Evolutionary conservation across 2,797 vertebrate species (phyloP), one percentile per base, ranked within the genome.

Genomic region (Florisuga fusca): DNA sequence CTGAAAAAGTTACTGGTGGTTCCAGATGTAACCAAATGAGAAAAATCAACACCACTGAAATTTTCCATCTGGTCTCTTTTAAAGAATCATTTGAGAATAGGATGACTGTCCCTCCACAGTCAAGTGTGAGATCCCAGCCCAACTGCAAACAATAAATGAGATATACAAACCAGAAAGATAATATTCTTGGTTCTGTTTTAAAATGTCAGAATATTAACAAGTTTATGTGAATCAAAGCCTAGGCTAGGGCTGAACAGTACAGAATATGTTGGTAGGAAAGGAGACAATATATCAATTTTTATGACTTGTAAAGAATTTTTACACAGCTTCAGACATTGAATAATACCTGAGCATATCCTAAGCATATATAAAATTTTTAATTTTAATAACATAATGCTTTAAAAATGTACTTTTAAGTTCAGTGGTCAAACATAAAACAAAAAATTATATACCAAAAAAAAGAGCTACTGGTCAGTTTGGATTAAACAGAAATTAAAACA

Each of bases 391-490:
- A 68, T 33, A 66, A 84, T 25, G 3, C 1, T 58, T 7, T 3
- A 62, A 29, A 86, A 63, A 64, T 38, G 7, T 3, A 31, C 4
- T 64, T 84, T 54, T 43, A 23, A 34, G 0, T 33, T 69, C 57
- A 19, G 16, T 27, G 7, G 8, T 58, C 12, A 80, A 80, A 87
- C 41, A 31, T 31, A 31, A 6, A 46, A 71, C 27, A 53, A 68
- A 64, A 21, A 46, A 22, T 41, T 14, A 41, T 41, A 41, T 41
- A 41, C 12, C 12, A 41, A 77, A 53, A 36, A n/a, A 48, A 46
- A 2, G 14, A 1, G 0, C 1, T 1, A 55, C 3, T 38, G 11
- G 13, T 59, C 15, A 45, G 6, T 31, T 71, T 80, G 19, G 13
- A 9, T 76, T 80, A 33, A 90, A 80, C 3, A 31, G 25, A 74